A percentile compares a stretch with the other conserved stretches of the same genome.
phyloP scores from a whole-genome alignment of 2,888 invertebrate species.

The Mayetiola destructor region DNA sequence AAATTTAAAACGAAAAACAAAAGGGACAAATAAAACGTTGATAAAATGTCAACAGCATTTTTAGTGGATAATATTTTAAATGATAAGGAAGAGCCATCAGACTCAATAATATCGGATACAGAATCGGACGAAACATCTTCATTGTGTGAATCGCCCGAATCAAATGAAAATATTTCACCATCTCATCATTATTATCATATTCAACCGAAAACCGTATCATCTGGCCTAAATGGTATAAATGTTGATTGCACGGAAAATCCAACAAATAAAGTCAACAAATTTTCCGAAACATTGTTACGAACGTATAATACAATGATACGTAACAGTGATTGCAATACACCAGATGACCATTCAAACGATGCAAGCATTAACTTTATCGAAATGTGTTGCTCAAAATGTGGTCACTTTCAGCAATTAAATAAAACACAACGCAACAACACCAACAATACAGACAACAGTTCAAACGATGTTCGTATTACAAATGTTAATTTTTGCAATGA shows the following conservation, averaged over 20 bases:
- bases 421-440: slow-evolving; percentile 4
- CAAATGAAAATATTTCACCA: slow-evolving; percentile 17
- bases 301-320: slow-evolving; percentile 18
- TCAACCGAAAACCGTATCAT: neutral
- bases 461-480: slow-evolving; percentile 19
- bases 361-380: slow-evolving; percentile 20
- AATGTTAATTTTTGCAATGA: slow-evolving; percentile 14
- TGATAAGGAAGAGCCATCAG: slow-evolving; percentile 25
- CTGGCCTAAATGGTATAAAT: neutral
- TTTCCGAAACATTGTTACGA: slow-evolving; percentile 18
- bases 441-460: slow-evolving; percentile 3
- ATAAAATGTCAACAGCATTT: slow-evolving; percentile 32
- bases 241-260: neutral
- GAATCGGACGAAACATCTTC: slow-evolving; percentile 24
- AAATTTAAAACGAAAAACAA: neutral
- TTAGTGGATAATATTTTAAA: slow-evolving; percentile 33
- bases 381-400: slow-evolving; percentile 28
- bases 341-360: slow-evolving; percentile 14
- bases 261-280: slow-evolving; percentile 2
- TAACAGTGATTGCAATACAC: slow-evolving; percentile 16
- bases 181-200: slow-evolving; percentile 1
- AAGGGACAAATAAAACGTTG: neutral
- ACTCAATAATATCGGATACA: slow-evolving; percentile 22
- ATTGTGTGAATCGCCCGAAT: slow-evolving; percentile 21
- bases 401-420: slow-evolving; percentile 22